Conservation (phyloP, 2,797 vertebrate genomes). For the Rhincodon typus region DNA sequence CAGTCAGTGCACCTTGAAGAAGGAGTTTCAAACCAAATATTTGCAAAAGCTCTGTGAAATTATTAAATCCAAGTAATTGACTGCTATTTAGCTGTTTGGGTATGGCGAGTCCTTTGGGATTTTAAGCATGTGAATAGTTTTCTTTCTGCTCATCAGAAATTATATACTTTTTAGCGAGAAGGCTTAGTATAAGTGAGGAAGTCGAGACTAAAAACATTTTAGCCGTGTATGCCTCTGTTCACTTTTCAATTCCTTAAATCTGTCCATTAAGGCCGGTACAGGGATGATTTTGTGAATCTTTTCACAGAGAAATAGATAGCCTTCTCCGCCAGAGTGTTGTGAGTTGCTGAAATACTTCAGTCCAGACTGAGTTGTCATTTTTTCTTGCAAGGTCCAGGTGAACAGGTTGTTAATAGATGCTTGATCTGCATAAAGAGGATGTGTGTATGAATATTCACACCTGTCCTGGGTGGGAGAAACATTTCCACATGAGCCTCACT, state of each 20-base stretch:
- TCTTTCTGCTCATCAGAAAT: not conserved
- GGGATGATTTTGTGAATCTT: not conserved
- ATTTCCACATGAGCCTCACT: not conserved
- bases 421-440: not conserved
- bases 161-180: not conserved
- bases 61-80: conserved; percentile 34
- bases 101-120: not conserved
- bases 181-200: not conserved
- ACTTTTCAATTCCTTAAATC: not conserved
- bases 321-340: not conserved
- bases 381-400: not conserved
- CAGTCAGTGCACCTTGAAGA: not conserved
- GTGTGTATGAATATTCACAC: not conserved
- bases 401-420: not conserved
- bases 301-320: not conserved
- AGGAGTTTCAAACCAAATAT: conserved; percentile 21
- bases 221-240: not conserved
- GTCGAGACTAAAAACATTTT: not conserved
- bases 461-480: not conserved
- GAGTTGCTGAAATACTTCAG: not conserved
- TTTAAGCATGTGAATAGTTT: not conserved
- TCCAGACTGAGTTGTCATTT: too few relatives aligned
- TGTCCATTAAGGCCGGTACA: not conserved
- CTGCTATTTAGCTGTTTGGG: conserved; percentile 17
- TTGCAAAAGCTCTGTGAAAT: conserved; percentile 32